These are phyloP conservation scores for Merluccius polli DNA, from an alignment of 2,797 vertebrate genomes.

Conservation along the genomic window DNA sequence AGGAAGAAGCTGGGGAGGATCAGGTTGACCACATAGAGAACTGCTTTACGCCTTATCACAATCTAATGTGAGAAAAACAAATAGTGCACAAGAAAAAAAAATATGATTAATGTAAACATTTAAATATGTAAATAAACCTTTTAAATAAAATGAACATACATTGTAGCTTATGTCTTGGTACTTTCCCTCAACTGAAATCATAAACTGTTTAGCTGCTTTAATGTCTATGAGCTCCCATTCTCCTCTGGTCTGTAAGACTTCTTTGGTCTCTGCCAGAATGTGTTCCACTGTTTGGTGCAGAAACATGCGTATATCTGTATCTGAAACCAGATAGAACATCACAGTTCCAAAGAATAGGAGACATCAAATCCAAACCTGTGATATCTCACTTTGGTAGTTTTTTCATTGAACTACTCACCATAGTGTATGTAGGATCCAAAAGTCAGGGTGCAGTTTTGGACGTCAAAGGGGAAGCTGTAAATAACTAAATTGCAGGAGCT, in stretches of 20 bases:
- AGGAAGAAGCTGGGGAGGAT: constrained; percentile 66
- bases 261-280: constrained; percentile 35
- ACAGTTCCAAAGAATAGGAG: not conserved
- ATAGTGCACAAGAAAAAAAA: not conserved
- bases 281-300: not conserved
- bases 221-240: constrained; percentile 67
- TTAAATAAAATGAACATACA: constrained; percentile 46
- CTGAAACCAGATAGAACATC: constrained; percentile 37
- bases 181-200: rapidly evolving
- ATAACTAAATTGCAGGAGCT: constrained; percentile 68
- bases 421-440: constrained; percentile 57
- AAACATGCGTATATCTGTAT: constrained; percentile 29
- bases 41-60: constrained; percentile 41
- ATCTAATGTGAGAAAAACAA: constrained; percentile 35
- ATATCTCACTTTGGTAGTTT: not conserved
- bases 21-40: constrained; percentile 60
- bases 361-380: not conserved
- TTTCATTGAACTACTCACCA: constrained; percentile 30
- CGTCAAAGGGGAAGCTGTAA: constrained; percentile 71
- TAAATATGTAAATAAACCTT: constrained; percentile 37
- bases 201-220: not conserved
- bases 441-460: constrained; percentile 63
- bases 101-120: not conserved
- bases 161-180: constrained; percentile 46
- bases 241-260: constrained; percentile 54